Base-by-base conservation (phyloP, 2,888 invertebrate genomes). In the Temnothorax rugatulus region DNA sequence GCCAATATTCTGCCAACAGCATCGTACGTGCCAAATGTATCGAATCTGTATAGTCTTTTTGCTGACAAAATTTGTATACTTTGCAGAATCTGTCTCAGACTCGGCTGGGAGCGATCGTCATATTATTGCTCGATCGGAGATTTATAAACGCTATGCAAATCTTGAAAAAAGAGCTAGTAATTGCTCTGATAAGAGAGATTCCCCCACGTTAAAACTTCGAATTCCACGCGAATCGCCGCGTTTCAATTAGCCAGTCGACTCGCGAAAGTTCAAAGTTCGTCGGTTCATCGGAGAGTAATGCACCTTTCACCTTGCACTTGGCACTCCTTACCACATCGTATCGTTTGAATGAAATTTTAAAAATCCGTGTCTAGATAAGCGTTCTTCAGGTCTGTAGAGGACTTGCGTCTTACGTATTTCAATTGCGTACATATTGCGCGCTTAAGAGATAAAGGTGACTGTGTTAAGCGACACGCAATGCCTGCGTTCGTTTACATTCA, bases 231-330 rank as follows among this genome's bases (percentile, higher is more conserved):
- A 44, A 2, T 15, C 1, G 25, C 4, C 47, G 13, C 34, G 34
- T 54, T 15, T 54, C 25, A 73, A 41, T 57, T 73, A 71, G 15
- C 3, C 21, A 38, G 21, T 38, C 25, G 54, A 73, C 52, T n/a
- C 1, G 34, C 34, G 11, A 15, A 25, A 38, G 54, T 54, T 71
- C 7, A 41, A 38, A 71, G 25, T 54, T 54, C 15, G 13, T 15
- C 9, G 3, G 13, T n/a, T 34, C 9, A n/a, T 63, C 21, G n/a
- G 4, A 21, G n/a, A 66, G 15, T 25, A 41, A 47, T 18, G 25
- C 25, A 21, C 1, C 44, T 66, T 66, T 66, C 63, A n/a, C 38
- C 38, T 66, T 54, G 34, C 38, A 25, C 38, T 38, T 57, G 25
- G 25, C 38, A 41, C 4, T 7, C 11, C 15, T 69, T 34, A 4